Evolutionary conservation across 2,113 vertebrate species (phyloP).

Genomic region (Actenoides lindsayi): DNA sequence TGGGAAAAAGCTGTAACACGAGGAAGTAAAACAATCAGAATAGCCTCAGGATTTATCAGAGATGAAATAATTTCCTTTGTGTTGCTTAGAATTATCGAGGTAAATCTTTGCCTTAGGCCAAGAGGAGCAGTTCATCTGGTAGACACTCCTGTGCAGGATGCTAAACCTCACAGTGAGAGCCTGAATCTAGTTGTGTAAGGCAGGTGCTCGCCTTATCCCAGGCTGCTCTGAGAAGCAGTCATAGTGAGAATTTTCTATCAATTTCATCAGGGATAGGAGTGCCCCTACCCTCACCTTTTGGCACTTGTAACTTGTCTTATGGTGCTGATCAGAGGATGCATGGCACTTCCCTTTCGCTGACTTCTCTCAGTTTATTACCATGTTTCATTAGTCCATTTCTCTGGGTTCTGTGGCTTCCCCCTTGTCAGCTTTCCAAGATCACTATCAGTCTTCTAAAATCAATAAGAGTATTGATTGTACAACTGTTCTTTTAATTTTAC

Average conservation of each 20-base stretch:
- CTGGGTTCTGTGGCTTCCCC: background rate
- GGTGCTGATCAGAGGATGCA: background rate
- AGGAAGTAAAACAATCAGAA: background rate
- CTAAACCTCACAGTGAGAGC: background rate
- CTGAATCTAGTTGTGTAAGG: background rate
- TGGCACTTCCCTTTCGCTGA: fast-evolving
- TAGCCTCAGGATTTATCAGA: background rate
- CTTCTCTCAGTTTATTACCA: background rate
- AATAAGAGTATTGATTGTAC: conserved; percentile 1
- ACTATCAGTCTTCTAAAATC: conserved; percentile 34
- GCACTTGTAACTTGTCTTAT: background rate
- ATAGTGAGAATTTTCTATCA: background rate
- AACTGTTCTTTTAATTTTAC: conserved; percentile 31
- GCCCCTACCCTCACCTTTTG: background rate
- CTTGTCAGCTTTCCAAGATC: background rate
- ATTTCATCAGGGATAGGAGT: background rate
- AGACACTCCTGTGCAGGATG: background rate
- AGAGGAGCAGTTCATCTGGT: background rate
- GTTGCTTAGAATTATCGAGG: background rate
- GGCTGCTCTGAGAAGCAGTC: background rate
- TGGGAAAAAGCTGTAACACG: background rate
- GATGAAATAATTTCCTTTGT: background rate
- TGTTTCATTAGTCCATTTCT: background rate
- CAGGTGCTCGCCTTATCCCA: background rate
- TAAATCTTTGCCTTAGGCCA: background rate